These are phyloP conservation scores for Pangasius djambal DNA, from an alignment of 2,797 vertebrate genomes.

Conservation along the genomic window DNA sequence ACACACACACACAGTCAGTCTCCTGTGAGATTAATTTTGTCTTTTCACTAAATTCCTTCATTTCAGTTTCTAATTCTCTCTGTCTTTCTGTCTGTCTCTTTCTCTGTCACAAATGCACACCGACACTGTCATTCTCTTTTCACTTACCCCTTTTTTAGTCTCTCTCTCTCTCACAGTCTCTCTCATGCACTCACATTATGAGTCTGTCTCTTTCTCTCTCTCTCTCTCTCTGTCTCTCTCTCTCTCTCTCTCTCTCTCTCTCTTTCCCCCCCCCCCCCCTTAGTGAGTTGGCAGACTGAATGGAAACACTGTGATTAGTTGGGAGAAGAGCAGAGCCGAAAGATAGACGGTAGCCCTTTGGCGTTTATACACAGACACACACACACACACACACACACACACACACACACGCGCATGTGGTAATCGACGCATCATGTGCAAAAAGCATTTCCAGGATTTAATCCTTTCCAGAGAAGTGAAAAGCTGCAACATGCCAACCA, in stretches of 20 bases:
- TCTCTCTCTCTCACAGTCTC: background rate
- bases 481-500: slow-evolving; percentile 43
- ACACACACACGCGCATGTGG: background rate
- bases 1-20: background rate
- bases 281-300: slow-evolving; percentile 36
- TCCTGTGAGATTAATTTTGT: background rate
- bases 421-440: background rate
- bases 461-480: slow-evolving; percentile 1
- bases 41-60: background rate
- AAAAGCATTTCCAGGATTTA: background rate
- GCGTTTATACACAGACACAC: background rate
- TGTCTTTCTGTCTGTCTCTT: background rate
- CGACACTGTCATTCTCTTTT: background rate
- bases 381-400: background rate
- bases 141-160: background rate
- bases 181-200: background rate
- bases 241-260: background rate
- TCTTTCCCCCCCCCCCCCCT: background rate
- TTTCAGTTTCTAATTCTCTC: background rate
- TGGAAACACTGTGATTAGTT: slow-evolving; percentile 50
- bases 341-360: slow-evolving; percentile 5
- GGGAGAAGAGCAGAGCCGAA: slow-evolving; percentile 30
- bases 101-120: too few species aligned
- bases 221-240: background rate
- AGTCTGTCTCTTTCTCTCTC: background rate